Conservation (phyloP, 2,797 vertebrate genomes). For the Scyliorhinus canicula region DNA sequence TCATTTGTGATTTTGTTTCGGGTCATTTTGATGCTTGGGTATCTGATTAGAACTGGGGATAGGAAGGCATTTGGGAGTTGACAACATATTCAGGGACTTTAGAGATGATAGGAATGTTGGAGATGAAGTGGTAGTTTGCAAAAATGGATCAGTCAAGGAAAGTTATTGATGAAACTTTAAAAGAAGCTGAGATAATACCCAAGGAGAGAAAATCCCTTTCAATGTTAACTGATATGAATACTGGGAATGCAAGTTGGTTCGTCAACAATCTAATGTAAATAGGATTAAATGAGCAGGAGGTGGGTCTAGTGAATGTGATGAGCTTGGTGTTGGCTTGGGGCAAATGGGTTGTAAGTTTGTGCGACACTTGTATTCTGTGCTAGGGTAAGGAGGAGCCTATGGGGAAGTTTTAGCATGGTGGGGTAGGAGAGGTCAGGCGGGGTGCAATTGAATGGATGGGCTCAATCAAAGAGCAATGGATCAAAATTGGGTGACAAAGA, state of each 20-base stretch:
- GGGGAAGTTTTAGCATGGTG: not conserved
- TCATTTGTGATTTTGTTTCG: not conserved
- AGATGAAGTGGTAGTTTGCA: not conserved
- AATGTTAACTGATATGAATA: not conserved
- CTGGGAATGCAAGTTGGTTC: not conserved
- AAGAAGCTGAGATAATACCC: not conserved
- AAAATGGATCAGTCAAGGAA: not conserved
- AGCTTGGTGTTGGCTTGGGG: not conserved
- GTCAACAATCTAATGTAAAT: not conserved
- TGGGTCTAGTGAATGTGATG: not conserved
- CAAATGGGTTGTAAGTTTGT: not conserved
- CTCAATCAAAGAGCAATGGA: not conserved
- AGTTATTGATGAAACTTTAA: not conserved
- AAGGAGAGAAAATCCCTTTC: not conserved
- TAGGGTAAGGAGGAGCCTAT: not conserved
- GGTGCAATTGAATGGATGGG: not conserved
- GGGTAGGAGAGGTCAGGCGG: not conserved
- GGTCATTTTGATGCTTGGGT: not conserved
- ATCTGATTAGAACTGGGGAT: not conserved
- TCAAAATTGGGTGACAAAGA: not conserved
- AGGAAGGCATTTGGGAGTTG: not conserved
- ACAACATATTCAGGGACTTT: not conserved
- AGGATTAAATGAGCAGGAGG: not conserved
- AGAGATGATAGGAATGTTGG: not conserved
- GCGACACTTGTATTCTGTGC: not conserved